Percentiles rank a stretch among this genome's conserved stretches.
phyloP scores from a whole-genome alignment of 2,113 vertebrate species.

The Psittacara wagleri region DNA sequence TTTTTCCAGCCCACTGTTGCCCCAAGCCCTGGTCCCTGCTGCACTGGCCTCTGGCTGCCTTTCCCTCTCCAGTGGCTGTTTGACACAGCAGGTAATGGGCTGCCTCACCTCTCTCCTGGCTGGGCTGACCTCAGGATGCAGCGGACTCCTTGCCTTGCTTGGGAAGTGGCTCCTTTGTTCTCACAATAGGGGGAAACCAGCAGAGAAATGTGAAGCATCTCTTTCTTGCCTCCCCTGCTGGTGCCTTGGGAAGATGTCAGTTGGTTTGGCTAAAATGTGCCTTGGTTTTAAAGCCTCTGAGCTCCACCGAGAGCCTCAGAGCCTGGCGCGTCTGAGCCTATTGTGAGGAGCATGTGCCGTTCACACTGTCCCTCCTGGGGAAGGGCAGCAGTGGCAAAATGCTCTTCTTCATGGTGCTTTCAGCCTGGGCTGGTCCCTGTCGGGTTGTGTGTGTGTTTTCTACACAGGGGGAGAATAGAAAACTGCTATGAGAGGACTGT shows the following conservation, averaged over 20 bases:
- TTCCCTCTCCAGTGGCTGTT: background rate
- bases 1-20: background rate
- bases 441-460: background rate
- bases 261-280: background rate
- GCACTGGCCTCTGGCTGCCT: background rate
- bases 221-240: background rate
- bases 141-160: background rate
- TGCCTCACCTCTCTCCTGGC: background rate
- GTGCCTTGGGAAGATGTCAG: background rate
- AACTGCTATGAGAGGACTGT: background rate
- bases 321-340: fast-evolving
- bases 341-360: background rate
- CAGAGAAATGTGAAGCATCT: background rate
- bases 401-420: background rate
- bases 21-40: background rate
- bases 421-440: background rate
- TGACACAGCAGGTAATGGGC: background rate
- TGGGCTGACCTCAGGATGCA: background rate
- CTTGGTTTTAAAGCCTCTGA: background rate
- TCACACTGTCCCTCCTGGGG: background rate
- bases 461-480: background rate
- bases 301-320: background rate
- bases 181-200: background rate
- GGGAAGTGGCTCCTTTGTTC: background rate
- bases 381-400: background rate